Evolutionary conservation across 30 jellyfish, hydroid and myxozoan genomes (phyloP), one percentile per base, ranked within the genome.

Genomic region (Haliclystus octoradiatus): DNA sequence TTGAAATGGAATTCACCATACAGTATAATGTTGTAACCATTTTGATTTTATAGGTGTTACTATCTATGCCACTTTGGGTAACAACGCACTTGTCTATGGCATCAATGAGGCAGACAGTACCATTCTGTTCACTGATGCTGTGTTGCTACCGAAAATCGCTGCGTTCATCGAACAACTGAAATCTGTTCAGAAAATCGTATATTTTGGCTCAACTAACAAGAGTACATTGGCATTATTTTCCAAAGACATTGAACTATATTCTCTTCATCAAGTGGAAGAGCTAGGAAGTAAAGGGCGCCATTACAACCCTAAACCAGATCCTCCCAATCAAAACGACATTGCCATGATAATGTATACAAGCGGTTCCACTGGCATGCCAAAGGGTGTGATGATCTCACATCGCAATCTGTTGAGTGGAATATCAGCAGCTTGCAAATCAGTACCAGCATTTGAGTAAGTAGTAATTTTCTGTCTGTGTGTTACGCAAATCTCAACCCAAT

Each of bases 361-460:
- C 76, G 98, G 98, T 15, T 89, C 98, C 26, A 89, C 95, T 75
- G 98, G 98, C 57, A 75, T 83, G 89, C 98, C 98, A 4, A 89
- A 89, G 73, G 98, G 98, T 5, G 57, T 40, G 19, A 40, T 40
- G 57, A 40, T 40, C 9, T 40, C 57, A 40, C 57, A 40, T 19
- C 9, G 19, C 14, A 40, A 40, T 19, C 9, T 40, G 57, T 19
- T 40, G 19, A 40, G 57, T 40, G 57, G 14, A 9, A 40, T 40
- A 5, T 9, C 14, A 40, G 57, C 57, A 9, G 57, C 14, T 40
- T 40, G 57, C 19, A 40, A 40, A 9, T 40, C 57, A 5, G 57
- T 40, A 19, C 57, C 57, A 40, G 57, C 14, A 40, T 40, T 40
- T 9, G 19, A 19, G 57, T 40, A 40, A 40, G 57, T 40, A n/a